These are phyloP conservation scores for Takifugu flavidus DNA, from an alignment of 2,113 vertebrate species.

Conservation along the genomic window DNA sequence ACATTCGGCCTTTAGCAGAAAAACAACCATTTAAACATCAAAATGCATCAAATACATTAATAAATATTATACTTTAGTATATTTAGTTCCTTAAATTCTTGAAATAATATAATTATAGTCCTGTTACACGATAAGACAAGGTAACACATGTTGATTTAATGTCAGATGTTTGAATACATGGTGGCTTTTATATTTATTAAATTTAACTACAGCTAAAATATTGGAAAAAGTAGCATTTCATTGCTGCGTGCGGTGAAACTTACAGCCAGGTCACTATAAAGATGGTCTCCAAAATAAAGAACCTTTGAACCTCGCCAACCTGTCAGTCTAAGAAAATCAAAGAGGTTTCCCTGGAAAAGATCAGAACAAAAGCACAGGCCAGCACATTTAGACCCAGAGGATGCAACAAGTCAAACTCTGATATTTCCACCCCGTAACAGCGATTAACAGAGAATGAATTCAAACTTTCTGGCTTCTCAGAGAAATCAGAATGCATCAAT, in stretches of 20 bases:
- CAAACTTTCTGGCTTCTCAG: neutral
- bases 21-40: too few relatives aligned
- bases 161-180: too few relatives aligned
- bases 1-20: too few relatives aligned
- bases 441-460: neutral
- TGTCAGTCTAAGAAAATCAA: conserved; percentile 89
- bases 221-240: too few relatives aligned
- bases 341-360: conserved; percentile 86
- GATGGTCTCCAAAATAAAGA: conserved; percentile 97
- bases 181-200: too few relatives aligned
- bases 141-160: neutral
- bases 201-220: too few relatives aligned
- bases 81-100: neutral
- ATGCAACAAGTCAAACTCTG: neutral
- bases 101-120: neutral
- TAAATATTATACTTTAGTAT: too few relatives aligned
- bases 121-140: neutral
- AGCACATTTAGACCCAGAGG: neutral
- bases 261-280: conserved; percentile 95
- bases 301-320: conserved; percentile 93
- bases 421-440: neutral
- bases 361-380: neutral
- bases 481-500: neutral
- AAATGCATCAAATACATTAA: too few relatives aligned
- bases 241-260: conserved; percentile 50